A percentile compares a stretch with the other conserved stretches of the same genome.
These are phyloP conservation scores for Ptychadena robeensis DNA, from an alignment of 2,797 vertebrate species.

Conservation along the genomic window DNA sequence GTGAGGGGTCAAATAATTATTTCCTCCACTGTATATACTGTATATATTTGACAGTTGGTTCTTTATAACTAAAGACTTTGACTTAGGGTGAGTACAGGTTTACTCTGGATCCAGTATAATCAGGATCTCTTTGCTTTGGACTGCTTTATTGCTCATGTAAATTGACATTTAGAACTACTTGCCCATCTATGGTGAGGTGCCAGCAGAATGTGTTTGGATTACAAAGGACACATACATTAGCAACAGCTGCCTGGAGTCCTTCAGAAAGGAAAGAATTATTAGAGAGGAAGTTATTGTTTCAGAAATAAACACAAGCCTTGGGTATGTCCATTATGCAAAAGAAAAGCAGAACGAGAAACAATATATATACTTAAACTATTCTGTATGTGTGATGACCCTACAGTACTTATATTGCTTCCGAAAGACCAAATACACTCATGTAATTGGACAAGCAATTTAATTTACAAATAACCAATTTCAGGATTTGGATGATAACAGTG, in stretches of 20 bases:
- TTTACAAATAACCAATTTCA: too few species aligned
- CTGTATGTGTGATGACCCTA: not conserved
- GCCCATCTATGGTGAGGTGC: conserved; percentile 48
- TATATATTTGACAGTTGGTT: too few species aligned
- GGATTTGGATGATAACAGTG: too few species aligned
- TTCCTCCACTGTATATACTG: too few species aligned
- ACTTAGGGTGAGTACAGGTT: not conserved
- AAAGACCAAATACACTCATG: not conserved
- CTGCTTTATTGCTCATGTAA: conserved; percentile 30
- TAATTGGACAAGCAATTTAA: too few species aligned
- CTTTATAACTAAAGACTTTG: not conserved
- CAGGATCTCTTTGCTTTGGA: conserved; percentile 13
- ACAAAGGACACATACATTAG: conserved; percentile 36
- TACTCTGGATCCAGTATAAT: conserved; percentile 1
- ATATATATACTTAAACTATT: not conserved
- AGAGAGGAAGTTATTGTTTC: conserved; percentile 49
- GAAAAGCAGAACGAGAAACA: not conserved
- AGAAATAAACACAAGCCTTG: conserved; percentile 15
- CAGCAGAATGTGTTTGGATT: conserved; percentile 49
- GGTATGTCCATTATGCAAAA: conserved; percentile 6
- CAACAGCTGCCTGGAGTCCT: conserved; percentile 18
- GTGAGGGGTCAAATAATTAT: too few species aligned
- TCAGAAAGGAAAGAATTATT: conserved; percentile 39
- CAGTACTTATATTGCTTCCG: not conserved
- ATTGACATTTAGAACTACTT: conserved; percentile 48